Conservation (phyloP, 2,113 vertebrate species). For the Garra rufa region DNA sequence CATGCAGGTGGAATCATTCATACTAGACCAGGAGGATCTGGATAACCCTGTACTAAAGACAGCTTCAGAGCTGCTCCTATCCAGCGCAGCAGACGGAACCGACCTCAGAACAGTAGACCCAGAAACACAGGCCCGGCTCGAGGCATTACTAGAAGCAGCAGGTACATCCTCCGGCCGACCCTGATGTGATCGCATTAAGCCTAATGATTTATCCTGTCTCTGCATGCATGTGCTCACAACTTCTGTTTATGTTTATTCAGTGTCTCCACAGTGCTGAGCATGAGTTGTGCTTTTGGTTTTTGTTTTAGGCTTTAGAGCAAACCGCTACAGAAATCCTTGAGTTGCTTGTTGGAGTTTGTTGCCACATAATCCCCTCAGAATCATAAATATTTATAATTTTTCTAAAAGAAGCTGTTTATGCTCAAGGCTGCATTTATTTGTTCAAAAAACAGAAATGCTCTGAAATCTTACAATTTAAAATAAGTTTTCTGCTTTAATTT, state of each 20-base stretch:
- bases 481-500: too few species aligned
- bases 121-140: conserved; percentile 95
- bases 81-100: conserved; percentile 92
- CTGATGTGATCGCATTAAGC: conserved; percentile 13
- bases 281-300: neutral
- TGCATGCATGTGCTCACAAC: conserved; percentile 35
- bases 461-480: too few species aligned
- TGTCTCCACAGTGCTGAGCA: neutral
- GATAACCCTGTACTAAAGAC: conserved; percentile 99
- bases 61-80: conserved; percentile 94
- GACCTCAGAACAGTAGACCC: conserved; percentile 97
- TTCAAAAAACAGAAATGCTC: too few species aligned
- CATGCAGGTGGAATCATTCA: conserved; percentile 94
- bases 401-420: too few species aligned
- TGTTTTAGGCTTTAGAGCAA: neutral
- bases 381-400: too few species aligned
- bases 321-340: neutral
- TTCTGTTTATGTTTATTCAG: neutral
- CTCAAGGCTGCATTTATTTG: too few species aligned
- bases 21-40: conserved; percentile 98
- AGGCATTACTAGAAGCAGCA: conserved; percentile 97
- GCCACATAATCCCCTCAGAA: neutral
- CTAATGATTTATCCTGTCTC: conserved; percentile 1
- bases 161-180: conserved; percentile 76
- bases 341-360: neutral